Conservation (phyloP, 2,113 vertebrate species). For the Corydoras maculifer region DNA sequence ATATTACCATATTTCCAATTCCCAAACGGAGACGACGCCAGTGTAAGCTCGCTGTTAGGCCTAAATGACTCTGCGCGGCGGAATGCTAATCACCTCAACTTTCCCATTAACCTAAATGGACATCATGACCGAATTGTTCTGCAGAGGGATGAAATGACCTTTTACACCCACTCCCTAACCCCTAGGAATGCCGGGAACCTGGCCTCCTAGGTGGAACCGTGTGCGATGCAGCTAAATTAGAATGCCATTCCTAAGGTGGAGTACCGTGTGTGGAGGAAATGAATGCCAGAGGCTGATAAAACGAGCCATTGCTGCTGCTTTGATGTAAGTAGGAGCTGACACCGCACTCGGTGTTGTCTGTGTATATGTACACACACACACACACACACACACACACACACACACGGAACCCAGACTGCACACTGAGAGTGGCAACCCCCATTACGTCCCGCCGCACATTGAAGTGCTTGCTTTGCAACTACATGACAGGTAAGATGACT, state of each 20-base stretch:
- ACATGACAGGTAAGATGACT: conserved; percentile 51
- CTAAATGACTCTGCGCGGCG: conserved; percentile 15
- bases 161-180: neutral
- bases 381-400: conserved; percentile 16
- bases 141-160: neutral
- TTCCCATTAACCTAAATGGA: neutral
- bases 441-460: conserved; percentile 55
- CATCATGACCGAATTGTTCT: neutral
- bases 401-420: neutral
- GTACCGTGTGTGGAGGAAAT: conserved; percentile 26
- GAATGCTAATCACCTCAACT: conserved; percentile 20
- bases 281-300: conserved; percentile 34
- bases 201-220: neutral
- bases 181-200: neutral
- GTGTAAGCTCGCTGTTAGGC: conserved; percentile 3
- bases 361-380: conserved; percentile 21
- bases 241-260: conserved; percentile 27
- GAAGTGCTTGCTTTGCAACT: conserved; percentile 53
- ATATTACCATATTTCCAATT: conserved; percentile 32
- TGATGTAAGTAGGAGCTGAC: conserved; percentile 38
- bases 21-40: neutral
- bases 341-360: conserved; percentile 23
- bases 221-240: conserved; percentile 39
- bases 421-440: conserved; percentile 53
- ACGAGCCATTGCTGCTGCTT: conserved; percentile 31